phyloP scores from a whole-genome alignment of 2,888 invertebrate genomes.

The Tromatobia lineatoria region DNA sequence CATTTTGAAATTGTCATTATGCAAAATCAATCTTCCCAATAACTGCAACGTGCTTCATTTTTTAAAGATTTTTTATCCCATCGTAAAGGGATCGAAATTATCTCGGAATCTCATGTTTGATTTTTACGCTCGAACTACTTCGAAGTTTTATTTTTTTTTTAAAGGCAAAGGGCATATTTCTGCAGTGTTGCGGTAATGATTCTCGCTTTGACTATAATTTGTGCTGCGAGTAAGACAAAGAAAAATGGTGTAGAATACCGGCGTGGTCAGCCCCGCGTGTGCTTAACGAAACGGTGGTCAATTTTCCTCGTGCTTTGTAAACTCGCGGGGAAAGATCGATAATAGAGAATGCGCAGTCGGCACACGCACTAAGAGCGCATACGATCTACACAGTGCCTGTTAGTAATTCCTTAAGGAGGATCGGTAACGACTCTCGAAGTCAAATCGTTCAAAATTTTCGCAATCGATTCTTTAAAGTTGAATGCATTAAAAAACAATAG shows the following conservation, averaged over 20 bases:
- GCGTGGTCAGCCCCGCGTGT: conserved; percentile 2
- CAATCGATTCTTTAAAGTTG: no score
- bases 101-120: background rate
- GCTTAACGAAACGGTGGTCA: conserved; percentile 57
- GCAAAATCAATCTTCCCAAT: no score
- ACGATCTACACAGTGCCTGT: conserved; percentile 32
- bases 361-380: conserved; percentile 51
- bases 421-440: no score
- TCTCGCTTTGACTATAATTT: conserved; percentile 19
- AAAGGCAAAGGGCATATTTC: background rate
- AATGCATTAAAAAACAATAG: no score
- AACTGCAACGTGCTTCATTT: no score
- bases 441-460: no score
- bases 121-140: background rate
- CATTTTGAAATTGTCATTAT: no score
- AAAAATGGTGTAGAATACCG: conserved; percentile 1
- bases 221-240: background rate
- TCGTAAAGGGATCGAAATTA: no score
- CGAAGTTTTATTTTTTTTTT: background rate
- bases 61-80: no score
- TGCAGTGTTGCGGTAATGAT: background rate
- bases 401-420: background rate
- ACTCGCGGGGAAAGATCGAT: conserved; percentile 62
- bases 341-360: conserved; percentile 64
- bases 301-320: conserved; percentile 50